phyloP scores from a whole-genome alignment of 1,140 invertebrate genomes.

The Olivierus martensii region DNA sequence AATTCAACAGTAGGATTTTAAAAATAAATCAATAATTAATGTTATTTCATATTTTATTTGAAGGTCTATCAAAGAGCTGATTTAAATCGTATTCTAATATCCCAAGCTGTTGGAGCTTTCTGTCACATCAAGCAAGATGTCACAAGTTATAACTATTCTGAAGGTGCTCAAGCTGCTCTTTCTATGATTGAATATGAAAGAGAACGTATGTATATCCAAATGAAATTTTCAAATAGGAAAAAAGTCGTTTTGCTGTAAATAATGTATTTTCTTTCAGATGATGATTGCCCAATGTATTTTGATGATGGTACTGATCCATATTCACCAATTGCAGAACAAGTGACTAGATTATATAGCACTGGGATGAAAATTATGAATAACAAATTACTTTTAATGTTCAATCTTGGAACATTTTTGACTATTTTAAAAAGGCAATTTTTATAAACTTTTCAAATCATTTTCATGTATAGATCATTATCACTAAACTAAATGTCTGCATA shows the following conservation, averaged over 20 bases:
- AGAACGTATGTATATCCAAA: slow-evolving; percentile 46
- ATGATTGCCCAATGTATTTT: slow-evolving; percentile 89
- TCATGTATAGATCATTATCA: no score
- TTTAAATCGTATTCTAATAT: slow-evolving; percentile 78
- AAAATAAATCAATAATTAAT: no score
- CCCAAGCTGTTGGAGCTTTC: slow-evolving; percentile 75
- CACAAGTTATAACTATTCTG: slow-evolving; percentile 65
- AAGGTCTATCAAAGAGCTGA: slow-evolving; percentile 83
- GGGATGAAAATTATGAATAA: no score
- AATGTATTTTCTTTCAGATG: slow-evolving; percentile 37
- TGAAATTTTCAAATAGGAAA: slow-evolving; percentile 3
- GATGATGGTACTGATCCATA: slow-evolving; percentile 79
- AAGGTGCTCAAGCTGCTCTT: slow-evolving; percentile 79
- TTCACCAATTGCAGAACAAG: slow-evolving; percentile 2
- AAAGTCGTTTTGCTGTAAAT: not conserved
- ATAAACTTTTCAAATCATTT: no score
- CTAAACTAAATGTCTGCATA: no score
- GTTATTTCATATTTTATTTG: slow-evolving; percentile 5
- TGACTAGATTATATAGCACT: not conserved
- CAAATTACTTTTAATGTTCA: no score
- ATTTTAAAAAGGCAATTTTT: no score
- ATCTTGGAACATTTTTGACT: no score
- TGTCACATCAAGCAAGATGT: slow-evolving; percentile 85
- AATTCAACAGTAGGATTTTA: no score
- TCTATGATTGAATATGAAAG: slow-evolving; percentile 84